Evolutionary conservation across 2,888 invertebrate genomes (phyloP), one percentile per base, ranked within the genome.

Genomic region (Caenorhabditis zanzibari): DNA sequence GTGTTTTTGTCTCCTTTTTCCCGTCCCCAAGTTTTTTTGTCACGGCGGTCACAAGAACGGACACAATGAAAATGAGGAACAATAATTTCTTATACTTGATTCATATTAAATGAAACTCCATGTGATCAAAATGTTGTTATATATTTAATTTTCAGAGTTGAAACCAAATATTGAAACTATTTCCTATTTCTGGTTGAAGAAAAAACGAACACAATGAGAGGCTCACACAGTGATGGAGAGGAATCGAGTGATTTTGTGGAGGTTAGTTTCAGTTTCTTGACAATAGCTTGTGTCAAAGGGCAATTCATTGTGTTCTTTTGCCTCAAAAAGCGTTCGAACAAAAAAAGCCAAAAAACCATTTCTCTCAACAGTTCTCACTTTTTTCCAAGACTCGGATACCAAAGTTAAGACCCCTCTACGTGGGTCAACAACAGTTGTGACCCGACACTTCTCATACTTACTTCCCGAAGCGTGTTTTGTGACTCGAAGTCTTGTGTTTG

Each of bases 341-440:
- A 32, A 58, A 58, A 58, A n/a, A 32, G n/a, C 32, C n/a, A 58
- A 32, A 58, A 58, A 38, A 61, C 12, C 61, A 61, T 26, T 2
- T 52, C 14, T 26, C 19, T 52, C 32, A 32, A 14, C 49, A 28
- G 22, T 68, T 49, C 26, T 49, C 35, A 49, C 56, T 24, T 19
- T 24, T 24, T 26, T 5, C 24, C 38, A 49, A 49, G 26, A 35
- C 32, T 2, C 22, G 32, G 41, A 72, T 59, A 28, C 16, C 16
- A 72, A 58, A 44, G 59, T 49, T 49, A 61, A 72, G 47, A 47
- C 28, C 52, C 63, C 35, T 54, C 41, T 38, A n/a, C 16, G 7
- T 77, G 52, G 77, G 77, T 77, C 77, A 77, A 77, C 77, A 69
- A 61, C 16, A 16, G 52, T 54, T 77, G 69, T 77, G 69, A 63